Base-by-base conservation (phyloP, 2,888 invertebrate genomes). In the Micropterix aruncella region DNA sequence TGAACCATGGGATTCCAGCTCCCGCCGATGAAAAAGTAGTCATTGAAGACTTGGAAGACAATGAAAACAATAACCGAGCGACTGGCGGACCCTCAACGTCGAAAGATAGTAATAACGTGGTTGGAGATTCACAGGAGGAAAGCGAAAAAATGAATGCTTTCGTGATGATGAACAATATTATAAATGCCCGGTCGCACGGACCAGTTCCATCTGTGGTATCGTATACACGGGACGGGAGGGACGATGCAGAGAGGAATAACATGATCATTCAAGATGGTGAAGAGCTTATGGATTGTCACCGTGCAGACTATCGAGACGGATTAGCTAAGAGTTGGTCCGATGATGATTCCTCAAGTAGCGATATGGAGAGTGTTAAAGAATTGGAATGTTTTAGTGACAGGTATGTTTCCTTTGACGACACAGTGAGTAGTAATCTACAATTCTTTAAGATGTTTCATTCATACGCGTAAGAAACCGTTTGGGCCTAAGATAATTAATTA, bases 111-210 rank as follows among this genome's bases (percentile, higher is more conserved):
- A 36, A 15, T 16, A 16, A 12, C 16, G 12, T 42, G 27, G 36
- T 2, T 27, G 12, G 12, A 7, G 64, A 63, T 44, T 65, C 67
- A 51, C 66, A 65, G 2, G 69, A 39, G 17, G 45, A 69, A 47
- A 57, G 62, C 2, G 56, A 60, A 19, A 67, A 67, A 52, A 56
- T 66, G 18, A 70, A 66, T 59, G 68, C 68, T 49, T 70, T 70
- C 69, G 70, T 70, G 46, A 56, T 69, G 47, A 70, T 69, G 51
- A 69, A 70, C 57, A 70, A 70, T 50, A 67, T 70, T 43, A 70
- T 70, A 51, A 70, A 70, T 50, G 70, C 70, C 36, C 69, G 69
- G 52, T 66, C 68, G 48, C 70, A 70, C 53, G 70, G 70, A 3
- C 70, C 70, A 3, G 48, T 66, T 52, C 12, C 18, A 15, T 19